Base-by-base conservation (phyloP, 2,797 vertebrate genomes). In the Helicolenus hilgendorfi region DNA sequence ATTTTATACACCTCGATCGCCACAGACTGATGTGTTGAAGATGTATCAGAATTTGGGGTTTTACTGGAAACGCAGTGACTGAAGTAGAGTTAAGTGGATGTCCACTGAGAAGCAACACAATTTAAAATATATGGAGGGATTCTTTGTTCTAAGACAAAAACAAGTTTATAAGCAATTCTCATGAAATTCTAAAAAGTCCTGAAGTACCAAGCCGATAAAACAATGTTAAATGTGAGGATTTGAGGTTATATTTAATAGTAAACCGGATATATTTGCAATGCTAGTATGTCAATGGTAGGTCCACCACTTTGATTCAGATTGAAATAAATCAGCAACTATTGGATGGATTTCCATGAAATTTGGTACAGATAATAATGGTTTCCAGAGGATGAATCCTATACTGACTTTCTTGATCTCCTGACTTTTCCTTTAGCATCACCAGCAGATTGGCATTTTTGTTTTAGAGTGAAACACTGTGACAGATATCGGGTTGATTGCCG, bases 1-100 rank as follows among this genome's bases (percentile, higher is more conserved):
- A 18, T 18, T 49, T 49, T 49, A 20, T 0, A 49, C 96, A 97
- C 35, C 88, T 76, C 31, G 0, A 85, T 81, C 22, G 8, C 60
- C 81, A 77, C 81, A 77, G 31, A 89, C 87, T 70, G 15, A 56
- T 26, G 83, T 10, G 68, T 33, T 18, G 64, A 86, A 88, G 91
- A 68, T 77, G 77, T 2, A 55, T 49, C 27, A 56, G 65, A 79
- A 68, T 90, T 96, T 14, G 13, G 38, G 13, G 38, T 41, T 41
- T 41, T 95, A 96, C 95, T 93, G 96, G 86, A 97, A 97, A 93
- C 62, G 45, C 60, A 73, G 55, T 55, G 53, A 79, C 65, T 65
- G 18, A 5, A 38, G 11, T 38, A 38, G 11, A 60, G 85, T 84
- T 60, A 71, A 74, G 65, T 70, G 59, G 64, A 77, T 68, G 64